These are phyloP conservation scores for Leptopilina drosophilae DNA, from an alignment of 2,888 invertebrate genomes.

Conservation along the genomic window DNA sequence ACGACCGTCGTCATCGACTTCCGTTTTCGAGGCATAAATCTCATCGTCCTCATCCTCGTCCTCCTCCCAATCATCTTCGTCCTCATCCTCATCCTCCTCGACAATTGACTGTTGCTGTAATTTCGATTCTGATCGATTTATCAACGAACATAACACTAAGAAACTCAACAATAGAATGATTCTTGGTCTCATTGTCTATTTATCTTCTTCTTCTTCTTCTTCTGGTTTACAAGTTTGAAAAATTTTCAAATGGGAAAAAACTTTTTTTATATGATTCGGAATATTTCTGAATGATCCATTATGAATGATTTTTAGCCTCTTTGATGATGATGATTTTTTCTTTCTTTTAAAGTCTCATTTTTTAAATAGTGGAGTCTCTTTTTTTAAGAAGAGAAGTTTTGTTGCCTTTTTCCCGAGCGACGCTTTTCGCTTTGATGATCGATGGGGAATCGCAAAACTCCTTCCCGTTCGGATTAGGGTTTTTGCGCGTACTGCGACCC, in stretches of 20 bases:
- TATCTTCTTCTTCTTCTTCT: not conserved
- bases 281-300: constrained; percentile 42
- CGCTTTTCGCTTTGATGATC: constrained; percentile 26
- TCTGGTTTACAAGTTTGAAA: constrained; percentile 38
- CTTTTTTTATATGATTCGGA: constrained; percentile 53
- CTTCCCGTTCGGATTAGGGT: constrained; percentile 67
- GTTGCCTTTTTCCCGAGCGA: constrained; percentile 31
- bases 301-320: not conserved
- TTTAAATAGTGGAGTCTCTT: too few species aligned
- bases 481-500: constrained; percentile 74
- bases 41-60: constrained; percentile 77
- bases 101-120: constrained; percentile 71
- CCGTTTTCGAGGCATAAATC: constrained; percentile 73
- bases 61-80: constrained; percentile 79
- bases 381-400: too few species aligned
- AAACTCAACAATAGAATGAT: constrained; percentile 62
- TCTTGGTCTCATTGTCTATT: constrained; percentile 67
- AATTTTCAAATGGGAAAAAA: too few species aligned
- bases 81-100: constrained; percentile 78
- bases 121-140: constrained; percentile 70
- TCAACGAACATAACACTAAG: constrained; percentile 63
- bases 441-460: constrained; percentile 37
- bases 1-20: constrained; percentile 88
- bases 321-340: not conserved
- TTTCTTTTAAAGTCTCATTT: too few species aligned